Evolutionary conservation across 2,797 vertebrate genomes (phyloP), one percentile per base, ranked within the genome.

Genomic region (Cyclopterus lumpus): DNA sequence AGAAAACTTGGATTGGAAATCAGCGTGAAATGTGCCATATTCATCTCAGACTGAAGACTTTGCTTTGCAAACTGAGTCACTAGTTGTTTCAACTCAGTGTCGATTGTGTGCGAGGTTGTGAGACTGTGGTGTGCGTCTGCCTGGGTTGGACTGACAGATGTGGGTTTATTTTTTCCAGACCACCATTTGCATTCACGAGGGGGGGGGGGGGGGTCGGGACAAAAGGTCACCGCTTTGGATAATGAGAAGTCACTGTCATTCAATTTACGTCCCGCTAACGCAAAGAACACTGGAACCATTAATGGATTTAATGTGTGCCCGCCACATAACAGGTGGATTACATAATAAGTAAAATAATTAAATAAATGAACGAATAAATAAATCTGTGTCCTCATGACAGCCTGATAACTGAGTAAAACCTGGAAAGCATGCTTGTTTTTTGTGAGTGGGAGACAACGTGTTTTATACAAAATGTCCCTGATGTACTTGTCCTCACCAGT

Each of bases 281-380:
- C 59, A 71, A 1, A 36, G 62, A 65, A 46, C 48, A 48, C 36
- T 69, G 70, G 32, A 28, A 10, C 46, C 42, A 70, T 84, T 84
- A 83, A 81, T 67, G 81, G 73, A 18, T 85, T 86, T 89, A 77
- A 89, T 86, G 83, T 78, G 67, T 69, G 46, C 44, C 67, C 73
- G 48, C 79, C 62, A 69, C 53, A 46, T 26, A 82, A 72, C 60
- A 80, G 73, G 11, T 75, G 40, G 38, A n/a, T 8, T 59, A 64
- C 30, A 57, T 32, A 54, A 73, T 24, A 49, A 63, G 68, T 46
- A 58, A 71, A 55, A n/a, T 10, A 46, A 65, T 77, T 46, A 24
- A 40, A 75, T 67, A n/a, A 2, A 51, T n/a, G 10, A 3, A 40
- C 12, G 5, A 4, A 40, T 40, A 48, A 65, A 79, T 51, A 24